phyloP scores from a whole-genome alignment of 37 sponge, comb jelly and placozoan species.

The Ephydatia muelleri region DNA sequence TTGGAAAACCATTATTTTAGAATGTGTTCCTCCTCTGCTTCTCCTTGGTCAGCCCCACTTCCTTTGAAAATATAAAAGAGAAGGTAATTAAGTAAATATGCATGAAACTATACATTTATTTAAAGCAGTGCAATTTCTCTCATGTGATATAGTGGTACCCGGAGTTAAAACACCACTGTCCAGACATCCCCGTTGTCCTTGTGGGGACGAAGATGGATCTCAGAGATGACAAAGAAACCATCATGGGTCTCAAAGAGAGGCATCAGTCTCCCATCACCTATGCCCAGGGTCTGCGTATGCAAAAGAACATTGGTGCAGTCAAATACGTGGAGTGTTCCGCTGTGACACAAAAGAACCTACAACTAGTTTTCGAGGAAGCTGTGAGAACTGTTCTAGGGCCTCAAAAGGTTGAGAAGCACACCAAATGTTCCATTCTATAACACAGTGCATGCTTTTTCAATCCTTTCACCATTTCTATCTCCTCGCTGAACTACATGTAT shows the following conservation, averaged over 20 bases:
- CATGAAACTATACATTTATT: no score
- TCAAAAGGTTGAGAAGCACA: not conserved
- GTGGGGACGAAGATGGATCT: conserved; percentile 67
- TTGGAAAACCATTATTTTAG: not conserved
- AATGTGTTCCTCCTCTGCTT: not conserved
- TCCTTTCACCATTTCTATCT: no score
- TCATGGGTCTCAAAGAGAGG: conserved; percentile 35
- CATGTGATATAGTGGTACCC: conserved; percentile 17
- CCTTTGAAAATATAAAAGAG: not conserved
- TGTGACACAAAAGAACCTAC: conserved; percentile 47
- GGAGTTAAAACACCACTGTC: conserved; percentile 61
- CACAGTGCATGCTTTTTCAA: no score
- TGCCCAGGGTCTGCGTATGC: conserved; percentile 36
- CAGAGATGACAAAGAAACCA: conserved; percentile 51
- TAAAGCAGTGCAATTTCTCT: not conserved
- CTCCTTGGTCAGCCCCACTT: not conserved
- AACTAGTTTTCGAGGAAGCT: conserved; percentile 16
- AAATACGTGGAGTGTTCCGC: conserved; percentile 69
- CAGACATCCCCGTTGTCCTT: conserved; percentile 50
- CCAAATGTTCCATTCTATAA: conserved; percentile 6
- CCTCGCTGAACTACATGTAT: no score
- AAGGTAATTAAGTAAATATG: not conserved
- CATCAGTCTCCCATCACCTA: conserved; percentile 40
- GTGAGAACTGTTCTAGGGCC: conserved; percentile 16
- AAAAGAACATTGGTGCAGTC: conserved; percentile 56